Percentiles rank a stretch among this genome's conserved stretches.
Evolutionary conservation across 92 coral and sea anemone species (phyloP).

Genomic region (Epizoanthus rinbou): DNA sequence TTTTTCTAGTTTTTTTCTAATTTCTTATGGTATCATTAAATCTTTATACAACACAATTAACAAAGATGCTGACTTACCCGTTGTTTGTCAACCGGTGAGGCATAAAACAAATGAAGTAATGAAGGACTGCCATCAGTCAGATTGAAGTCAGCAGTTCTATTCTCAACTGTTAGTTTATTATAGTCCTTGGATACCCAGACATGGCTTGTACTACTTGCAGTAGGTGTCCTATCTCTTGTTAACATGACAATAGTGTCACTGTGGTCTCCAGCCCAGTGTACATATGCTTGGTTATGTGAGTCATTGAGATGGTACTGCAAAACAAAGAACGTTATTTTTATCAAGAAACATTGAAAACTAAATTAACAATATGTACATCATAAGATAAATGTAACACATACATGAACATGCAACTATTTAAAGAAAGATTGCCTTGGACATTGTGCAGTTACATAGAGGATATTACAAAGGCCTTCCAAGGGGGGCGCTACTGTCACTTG

Average conservation of each 20-base stretch:
- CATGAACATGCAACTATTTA: too few species aligned
- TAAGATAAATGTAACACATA: too few species aligned
- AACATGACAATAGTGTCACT: slow-evolving; percentile 87
- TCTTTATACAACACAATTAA: neutral
- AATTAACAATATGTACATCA: neutral
- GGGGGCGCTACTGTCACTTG: too few species aligned
- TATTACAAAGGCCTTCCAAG: too few species aligned
- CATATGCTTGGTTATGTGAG: slow-evolving; percentile 80
- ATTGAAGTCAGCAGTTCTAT: slow-evolving; percentile 61
- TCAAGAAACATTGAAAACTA: neutral
- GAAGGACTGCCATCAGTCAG: slow-evolving; percentile 50
- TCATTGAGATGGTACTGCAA: slow-evolving; percentile 81
- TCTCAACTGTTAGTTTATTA: slow-evolving; percentile 57
- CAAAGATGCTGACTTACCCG: slow-evolving; percentile 62
- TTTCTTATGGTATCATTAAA: neutral
- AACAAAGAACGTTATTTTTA: slow-evolving; percentile 4
- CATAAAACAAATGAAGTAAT: slow-evolving; percentile 61
- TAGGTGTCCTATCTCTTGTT: slow-evolving; percentile 64
- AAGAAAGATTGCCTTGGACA: too few species aligned
- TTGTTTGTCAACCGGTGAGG: slow-evolving; percentile 80
- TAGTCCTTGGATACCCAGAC: slow-evolving; percentile 92
- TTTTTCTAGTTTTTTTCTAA: too few species aligned
- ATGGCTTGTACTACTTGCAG: slow-evolving; percentile 71
- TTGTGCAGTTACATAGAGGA: too few species aligned
- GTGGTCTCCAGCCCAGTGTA: slow-evolving; percentile 93